Evolutionary conservation across 2,797 vertebrate species (phyloP).

Genomic region (Catostomus latipinnis): DNA sequence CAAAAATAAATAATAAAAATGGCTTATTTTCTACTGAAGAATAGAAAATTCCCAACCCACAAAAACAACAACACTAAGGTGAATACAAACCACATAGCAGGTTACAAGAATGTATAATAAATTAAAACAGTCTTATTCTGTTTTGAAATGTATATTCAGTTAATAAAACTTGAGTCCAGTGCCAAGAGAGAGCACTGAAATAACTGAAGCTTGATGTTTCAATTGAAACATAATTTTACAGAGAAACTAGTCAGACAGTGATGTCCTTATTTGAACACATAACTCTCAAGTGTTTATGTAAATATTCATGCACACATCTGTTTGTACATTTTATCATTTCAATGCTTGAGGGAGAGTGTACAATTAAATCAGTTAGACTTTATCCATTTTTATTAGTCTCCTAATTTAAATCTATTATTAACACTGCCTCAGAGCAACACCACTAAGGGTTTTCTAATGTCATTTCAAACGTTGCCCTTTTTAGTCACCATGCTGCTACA

Average conservation of each 20-base stretch:
- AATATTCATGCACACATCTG: constrained; percentile 45
- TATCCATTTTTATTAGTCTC: constrained; percentile 41
- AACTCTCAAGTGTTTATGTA: constrained; percentile 47
- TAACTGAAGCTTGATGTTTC: constrained; percentile 21
- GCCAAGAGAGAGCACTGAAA: constrained; percentile 18
- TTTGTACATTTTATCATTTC: constrained; percentile 31
- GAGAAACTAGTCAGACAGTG: constrained; percentile 27
- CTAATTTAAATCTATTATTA: constrained; percentile 52
- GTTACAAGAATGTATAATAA: not conserved
- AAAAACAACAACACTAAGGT: not conserved
- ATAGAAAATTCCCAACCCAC: not conserved
- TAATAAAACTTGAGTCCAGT: not conserved
- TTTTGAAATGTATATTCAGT: not conserved
- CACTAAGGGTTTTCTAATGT: constrained; percentile 38
- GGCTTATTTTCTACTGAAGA: too few species aligned
- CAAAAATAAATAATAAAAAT: too few species aligned
- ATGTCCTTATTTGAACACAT: constrained; percentile 34
- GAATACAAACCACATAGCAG: not conserved
- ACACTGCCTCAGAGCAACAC: constrained; percentile 42
- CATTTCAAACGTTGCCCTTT: constrained; percentile 53
- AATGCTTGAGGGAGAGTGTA: constrained; percentile 32
- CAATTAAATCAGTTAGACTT: constrained; percentile 48
- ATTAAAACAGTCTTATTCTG: constrained; percentile 4
- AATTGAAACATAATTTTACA: constrained; percentile 40
- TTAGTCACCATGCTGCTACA: constrained; percentile 50